phyloP scores from a whole-genome alignment of 2,888 invertebrate genomes.

The Reticulitermes lucifugus region DNA sequence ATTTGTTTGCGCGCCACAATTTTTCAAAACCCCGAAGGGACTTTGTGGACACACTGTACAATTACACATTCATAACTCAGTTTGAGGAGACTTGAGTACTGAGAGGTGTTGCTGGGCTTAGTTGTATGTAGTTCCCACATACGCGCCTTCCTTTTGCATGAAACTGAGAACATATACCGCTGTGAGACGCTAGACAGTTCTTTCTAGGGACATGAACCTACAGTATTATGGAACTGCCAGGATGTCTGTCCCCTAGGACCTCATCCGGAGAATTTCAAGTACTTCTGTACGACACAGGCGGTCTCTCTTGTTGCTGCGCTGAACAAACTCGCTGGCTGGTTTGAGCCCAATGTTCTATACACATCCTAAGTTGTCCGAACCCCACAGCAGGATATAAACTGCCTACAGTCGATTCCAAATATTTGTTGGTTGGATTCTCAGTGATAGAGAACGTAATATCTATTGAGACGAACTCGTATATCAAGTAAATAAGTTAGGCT shows the following conservation, averaged over 20 bases:
- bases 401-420: background rate
- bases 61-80: too few relatives aligned
- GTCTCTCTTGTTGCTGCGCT: background rate
- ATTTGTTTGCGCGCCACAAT: too few relatives aligned
- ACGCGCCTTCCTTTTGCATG: background rate
- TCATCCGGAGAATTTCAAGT: constrained; percentile 1
- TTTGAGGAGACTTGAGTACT: too few relatives aligned
- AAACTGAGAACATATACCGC: background rate
- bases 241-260: constrained; percentile 6
- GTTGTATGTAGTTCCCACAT: background rate
- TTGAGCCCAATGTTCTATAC: background rate
- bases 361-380: background rate
- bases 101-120: background rate
- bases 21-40: too few relatives aligned
- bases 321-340: background rate
- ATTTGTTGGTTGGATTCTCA: background rate
- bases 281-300: background rate
- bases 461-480: too few relatives aligned
- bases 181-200: background rate
- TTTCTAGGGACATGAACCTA: background rate
- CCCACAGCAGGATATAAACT: background rate
- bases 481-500: too few relatives aligned
- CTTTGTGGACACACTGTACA: too few relatives aligned
- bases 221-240: background rate
- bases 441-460: too few relatives aligned